Percentiles rank a stretch among this genome's conserved stretches.
These are phyloP conservation scores for Stramonita haemastoma DNA, from an alignment of 2,888 invertebrate species.

Conservation along the genomic window DNA sequence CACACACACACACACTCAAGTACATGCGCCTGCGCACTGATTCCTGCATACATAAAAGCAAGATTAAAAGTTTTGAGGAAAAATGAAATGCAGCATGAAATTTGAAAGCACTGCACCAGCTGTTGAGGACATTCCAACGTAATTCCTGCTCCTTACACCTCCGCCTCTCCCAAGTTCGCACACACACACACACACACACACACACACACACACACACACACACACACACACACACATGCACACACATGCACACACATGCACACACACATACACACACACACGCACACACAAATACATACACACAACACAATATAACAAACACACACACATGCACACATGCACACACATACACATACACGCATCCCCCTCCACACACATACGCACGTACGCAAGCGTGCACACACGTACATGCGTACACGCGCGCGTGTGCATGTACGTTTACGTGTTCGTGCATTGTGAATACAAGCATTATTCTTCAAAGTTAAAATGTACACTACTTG, in stretches of 20 bases:
- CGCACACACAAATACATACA: neutral
- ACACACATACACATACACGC: too few species aligned
- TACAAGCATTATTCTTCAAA: too few species aligned
- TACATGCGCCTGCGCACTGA: neutral
- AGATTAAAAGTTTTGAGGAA: too few species aligned
- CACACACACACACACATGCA: neutral
- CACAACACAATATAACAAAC: too few species aligned
- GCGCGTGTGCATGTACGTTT: too few species aligned
- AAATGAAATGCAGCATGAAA: too few species aligned
- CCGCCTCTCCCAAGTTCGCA: neutral
- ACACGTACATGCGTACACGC: too few species aligned
- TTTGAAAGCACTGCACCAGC: neutral
- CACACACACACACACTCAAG: constrained; percentile 5
- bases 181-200: constrained; percentile 29
- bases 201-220: neutral
- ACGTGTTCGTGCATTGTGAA: too few species aligned
- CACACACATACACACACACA: neutral
- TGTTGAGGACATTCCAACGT: neutral
- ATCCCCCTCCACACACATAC: too few species aligned
- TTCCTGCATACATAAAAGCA: neutral
- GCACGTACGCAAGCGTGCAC: too few species aligned
- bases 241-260: neutral
- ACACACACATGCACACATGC: too few species aligned
- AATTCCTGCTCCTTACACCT: neutral
- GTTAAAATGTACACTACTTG: too few species aligned